phyloP scores from a whole-genome alignment of 2,113 vertebrate genomes.

The Daphoenositta chrysoptera region DNA sequence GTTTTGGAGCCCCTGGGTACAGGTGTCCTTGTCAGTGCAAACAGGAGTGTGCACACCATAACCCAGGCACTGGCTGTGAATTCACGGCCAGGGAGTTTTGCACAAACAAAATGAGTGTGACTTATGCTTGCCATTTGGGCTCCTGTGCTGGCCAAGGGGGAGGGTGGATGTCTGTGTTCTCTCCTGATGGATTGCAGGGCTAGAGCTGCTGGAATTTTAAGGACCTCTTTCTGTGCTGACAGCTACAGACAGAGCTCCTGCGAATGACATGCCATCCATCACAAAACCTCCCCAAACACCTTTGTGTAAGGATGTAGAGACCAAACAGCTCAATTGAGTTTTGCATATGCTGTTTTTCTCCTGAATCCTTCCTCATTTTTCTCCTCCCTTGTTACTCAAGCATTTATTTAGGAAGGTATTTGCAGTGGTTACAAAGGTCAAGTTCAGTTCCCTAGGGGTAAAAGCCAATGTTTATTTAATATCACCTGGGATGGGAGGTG shows the following conservation, averaged over 20 bases:
- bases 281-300: not conserved
- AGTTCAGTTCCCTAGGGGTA: not conserved
- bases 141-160: slow-evolving; percentile 23
- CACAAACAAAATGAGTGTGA: slow-evolving; percentile 54
- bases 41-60: not conserved
- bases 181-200: slow-evolving; percentile 45
- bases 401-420: not conserved
- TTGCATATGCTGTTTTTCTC: not conserved
- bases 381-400: not conserved
- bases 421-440: not conserved
- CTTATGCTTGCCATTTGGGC: slow-evolving; percentile 52
- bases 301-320: not conserved
- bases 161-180: slow-evolving; percentile 49
- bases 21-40: not conserved
- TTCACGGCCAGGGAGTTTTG: slow-evolving; percentile 28
- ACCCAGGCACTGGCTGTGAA: not conserved
- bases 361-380: not conserved
- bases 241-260: slow-evolving; percentile 22
- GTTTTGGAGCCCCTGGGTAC: not conserved
- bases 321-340: not conserved
- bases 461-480: not conserved
- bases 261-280: slow-evolving; percentile 10
- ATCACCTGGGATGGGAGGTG: not conserved
- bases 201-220: slow-evolving; percentile 62
- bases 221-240: slow-evolving; percentile 35